A percentile compares a stretch with the other conserved stretches of the same genome.
phyloP scores from a whole-genome alignment of 2,888 invertebrate species.

The Morinoia aosen region DNA sequence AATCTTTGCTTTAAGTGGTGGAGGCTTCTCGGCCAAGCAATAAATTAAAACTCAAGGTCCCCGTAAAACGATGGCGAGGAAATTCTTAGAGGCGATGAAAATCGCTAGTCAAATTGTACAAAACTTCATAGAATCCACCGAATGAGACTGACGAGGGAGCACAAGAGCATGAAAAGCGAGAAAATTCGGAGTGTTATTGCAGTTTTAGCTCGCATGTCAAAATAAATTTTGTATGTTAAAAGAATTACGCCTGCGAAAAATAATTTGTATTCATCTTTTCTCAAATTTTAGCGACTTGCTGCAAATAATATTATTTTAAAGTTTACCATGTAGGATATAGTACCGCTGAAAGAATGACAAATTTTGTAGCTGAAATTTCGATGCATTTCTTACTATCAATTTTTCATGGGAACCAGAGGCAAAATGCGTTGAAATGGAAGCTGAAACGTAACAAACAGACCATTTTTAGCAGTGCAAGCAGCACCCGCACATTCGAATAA shows the following conservation, averaged over 20 bases:
- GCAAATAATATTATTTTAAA: not conserved
- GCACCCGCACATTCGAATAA: not conserved
- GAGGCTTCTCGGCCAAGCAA: not conserved
- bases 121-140: not conserved
- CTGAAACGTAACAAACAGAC: not conserved
- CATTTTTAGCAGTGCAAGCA: not conserved
- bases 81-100: not conserved
- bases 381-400: not conserved
- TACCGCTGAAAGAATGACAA: not conserved
- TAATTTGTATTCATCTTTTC: not conserved
- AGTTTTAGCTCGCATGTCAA: not conserved
- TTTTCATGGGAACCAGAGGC: not conserved
- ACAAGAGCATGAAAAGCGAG: not conserved
- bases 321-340: not conserved
- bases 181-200: not conserved
- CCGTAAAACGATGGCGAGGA: not conserved
- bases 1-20: not conserved
- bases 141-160: not conserved
- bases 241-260: not conserved
- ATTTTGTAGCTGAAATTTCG: not conserved
- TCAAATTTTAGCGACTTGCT: not conserved
- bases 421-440: not conserved
- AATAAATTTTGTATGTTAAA: not conserved
- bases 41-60: not conserved
- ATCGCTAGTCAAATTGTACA: not conserved